Conservation (phyloP, 2,797 vertebrate genomes). For the Aulostomus chinensis region DNA sequence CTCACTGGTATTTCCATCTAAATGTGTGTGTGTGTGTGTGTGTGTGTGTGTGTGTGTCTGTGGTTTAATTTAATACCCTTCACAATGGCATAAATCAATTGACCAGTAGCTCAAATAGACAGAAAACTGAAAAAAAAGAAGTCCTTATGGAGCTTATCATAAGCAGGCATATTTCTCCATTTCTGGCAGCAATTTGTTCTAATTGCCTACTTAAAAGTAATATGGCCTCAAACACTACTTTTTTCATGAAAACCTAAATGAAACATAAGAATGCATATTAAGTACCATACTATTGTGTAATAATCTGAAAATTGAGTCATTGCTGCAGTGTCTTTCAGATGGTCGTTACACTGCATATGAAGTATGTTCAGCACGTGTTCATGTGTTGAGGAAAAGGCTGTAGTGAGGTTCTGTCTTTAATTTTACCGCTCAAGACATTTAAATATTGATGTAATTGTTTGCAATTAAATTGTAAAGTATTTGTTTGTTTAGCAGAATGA, state of each 20-base stretch:
- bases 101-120: constrained; percentile 42
- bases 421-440: too few species aligned
- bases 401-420: too few species aligned
- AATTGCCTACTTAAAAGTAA: constrained; percentile 76
- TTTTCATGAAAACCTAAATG: constrained; percentile 50
- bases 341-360: too few species aligned
- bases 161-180: constrained; percentile 55
- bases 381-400: too few species aligned
- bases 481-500: too few species aligned
- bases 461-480: too few species aligned
- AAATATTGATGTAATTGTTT: too few species aligned
- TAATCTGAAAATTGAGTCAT: constrained; percentile 68
- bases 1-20: constrained; percentile 39
- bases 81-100: constrained; percentile 28
- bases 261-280: constrained; percentile 71
- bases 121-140: constrained; percentile 33
- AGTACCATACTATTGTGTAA: constrained; percentile 54
- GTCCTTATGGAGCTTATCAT: constrained; percentile 72
- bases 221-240: constrained; percentile 58
- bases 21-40: constrained; percentile 6
- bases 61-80: constrained; percentile 34
- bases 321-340: constrained; percentile 39
- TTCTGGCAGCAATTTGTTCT: constrained; percentile 71
- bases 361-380: too few species aligned
- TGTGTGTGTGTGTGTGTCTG: constrained; percentile 18